A percentile compares a stretch with the other conserved stretches of the same genome.
phyloP scores from a whole-genome alignment of 2,888 invertebrate genomes.

The Myopa testacea region DNA sequence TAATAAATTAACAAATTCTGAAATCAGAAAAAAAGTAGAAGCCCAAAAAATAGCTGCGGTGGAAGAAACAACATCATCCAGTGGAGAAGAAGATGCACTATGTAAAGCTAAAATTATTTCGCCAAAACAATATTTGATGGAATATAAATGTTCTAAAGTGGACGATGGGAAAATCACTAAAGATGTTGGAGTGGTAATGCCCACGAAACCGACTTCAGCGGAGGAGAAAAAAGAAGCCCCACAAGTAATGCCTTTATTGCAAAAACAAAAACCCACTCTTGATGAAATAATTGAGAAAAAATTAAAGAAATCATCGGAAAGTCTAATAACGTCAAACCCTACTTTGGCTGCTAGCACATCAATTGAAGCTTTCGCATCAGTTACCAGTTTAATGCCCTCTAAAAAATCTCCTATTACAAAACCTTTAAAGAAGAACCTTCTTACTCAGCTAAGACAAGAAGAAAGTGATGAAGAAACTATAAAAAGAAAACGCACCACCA shows the following conservation, averaged over 20 bases:
- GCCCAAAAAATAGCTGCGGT: constrained; percentile 58
- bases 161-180: not conserved
- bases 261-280: constrained; percentile 57
- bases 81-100: constrained; percentile 60
- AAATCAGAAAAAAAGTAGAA: constrained; percentile 63
- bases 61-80: constrained; percentile 62
- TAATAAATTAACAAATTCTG: constrained; percentile 58
- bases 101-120: constrained; percentile 55
- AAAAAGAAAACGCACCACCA: constrained; percentile 57
- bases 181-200: not conserved
- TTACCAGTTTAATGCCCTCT: constrained; percentile 23
- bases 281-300: constrained; percentile 63
- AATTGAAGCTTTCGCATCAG: not conserved
- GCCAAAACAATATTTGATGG: constrained; percentile 49
- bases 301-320: constrained; percentile 56
- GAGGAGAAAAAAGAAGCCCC: constrained; percentile 10
- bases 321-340: not conserved
- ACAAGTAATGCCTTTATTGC: not conserved
- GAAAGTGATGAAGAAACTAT: constrained; percentile 58
- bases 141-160: not conserved
- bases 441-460: constrained; percentile 57
- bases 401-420: constrained; percentile 60
- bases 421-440: constrained; percentile 60
- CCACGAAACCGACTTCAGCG: not conserved
- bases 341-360: not conserved